These are phyloP conservation scores for Xestia ashworthii DNA, from an alignment of 2,888 invertebrate species.

Conservation along the genomic window DNA sequence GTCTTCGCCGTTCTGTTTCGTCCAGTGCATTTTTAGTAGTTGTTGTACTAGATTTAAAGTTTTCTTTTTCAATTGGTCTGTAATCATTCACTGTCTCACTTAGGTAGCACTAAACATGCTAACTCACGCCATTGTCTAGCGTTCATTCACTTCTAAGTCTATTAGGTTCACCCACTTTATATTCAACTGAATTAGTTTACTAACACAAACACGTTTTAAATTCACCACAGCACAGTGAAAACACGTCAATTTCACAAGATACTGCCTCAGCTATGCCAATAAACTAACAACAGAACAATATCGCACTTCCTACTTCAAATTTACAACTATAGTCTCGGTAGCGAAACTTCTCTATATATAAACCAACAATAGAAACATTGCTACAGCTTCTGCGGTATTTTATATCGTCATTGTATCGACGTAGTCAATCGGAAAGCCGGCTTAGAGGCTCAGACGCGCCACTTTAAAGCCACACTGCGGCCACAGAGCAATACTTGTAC, in stretches of 20 bases:
- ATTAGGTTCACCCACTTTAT: conserved; percentile 13
- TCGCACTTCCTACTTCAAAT: conserved; percentile 60
- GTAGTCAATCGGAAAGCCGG: conserved; percentile 70
- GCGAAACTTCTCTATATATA: conserved; percentile 56
- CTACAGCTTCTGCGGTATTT: conserved; percentile 66
- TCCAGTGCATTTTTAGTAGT: conserved; percentile 46
- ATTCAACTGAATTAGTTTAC: conserved; percentile 11
- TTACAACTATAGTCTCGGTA: conserved; percentile 51
- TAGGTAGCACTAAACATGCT: background rate
- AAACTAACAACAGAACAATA: conserved; percentile 51
- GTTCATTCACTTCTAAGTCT: conserved; percentile 2
- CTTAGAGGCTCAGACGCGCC: conserved; percentile 65
- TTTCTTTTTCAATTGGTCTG: conserved; percentile 34
- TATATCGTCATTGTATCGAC: conserved; percentile 66
- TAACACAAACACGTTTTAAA: conserved; percentile 24
- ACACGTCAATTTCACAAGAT: conserved; percentile 27
- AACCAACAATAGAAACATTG: conserved; percentile 64
- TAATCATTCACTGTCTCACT: conserved; percentile 16
- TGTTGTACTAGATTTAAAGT: conserved; percentile 8
- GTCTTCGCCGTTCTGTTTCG: conserved; percentile 43
- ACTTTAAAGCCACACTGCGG: conserved; percentile 60
- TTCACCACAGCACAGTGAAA: conserved; percentile 32
- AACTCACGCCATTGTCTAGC: conserved; percentile 17
- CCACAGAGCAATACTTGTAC: conserved; percentile 52
- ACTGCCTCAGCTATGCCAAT: conserved; percentile 21